Evolutionary conservation across 1,140 invertebrate species (phyloP).

Genomic region (Trichoplusia ni): DNA sequence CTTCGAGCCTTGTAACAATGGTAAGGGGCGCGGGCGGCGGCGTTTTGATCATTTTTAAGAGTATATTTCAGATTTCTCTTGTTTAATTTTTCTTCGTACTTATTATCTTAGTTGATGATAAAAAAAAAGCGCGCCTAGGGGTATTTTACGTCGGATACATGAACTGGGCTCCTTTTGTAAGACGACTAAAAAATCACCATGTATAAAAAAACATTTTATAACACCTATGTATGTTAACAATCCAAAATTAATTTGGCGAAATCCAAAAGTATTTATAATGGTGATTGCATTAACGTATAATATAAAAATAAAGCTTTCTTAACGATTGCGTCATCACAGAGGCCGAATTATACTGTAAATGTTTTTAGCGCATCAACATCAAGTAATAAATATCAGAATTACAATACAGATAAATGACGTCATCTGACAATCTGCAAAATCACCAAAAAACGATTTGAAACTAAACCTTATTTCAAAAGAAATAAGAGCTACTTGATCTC

Average conservation of each 20-base stretch:
- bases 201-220: neutral
- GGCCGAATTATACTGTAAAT: neutral
- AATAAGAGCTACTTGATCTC: neutral
- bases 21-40: too few species aligned
- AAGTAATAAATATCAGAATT: neutral
- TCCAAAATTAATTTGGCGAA: neutral
- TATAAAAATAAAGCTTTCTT: conserved; percentile 14
- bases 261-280: neutral
- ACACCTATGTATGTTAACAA: neutral
- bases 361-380: neutral
- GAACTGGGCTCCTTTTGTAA: too few species aligned
- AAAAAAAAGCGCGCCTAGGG: too few species aligned
- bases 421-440: neutral
- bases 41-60: too few species aligned
- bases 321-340: conserved; percentile 11
- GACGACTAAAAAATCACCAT: too few species aligned
- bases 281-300: neutral
- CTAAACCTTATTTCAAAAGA: neutral
- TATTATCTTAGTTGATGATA: too few species aligned
- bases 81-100: too few species aligned
- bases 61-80: too few species aligned
- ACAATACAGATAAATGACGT: neutral
- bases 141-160: too few species aligned
- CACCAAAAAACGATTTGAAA: conserved; percentile 3
- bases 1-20: too few species aligned